Evolutionary conservation across 2,797 vertebrate genomes (phyloP), one percentile per base, ranked within the genome.

Genomic region (Molothrus aeneus): DNA sequence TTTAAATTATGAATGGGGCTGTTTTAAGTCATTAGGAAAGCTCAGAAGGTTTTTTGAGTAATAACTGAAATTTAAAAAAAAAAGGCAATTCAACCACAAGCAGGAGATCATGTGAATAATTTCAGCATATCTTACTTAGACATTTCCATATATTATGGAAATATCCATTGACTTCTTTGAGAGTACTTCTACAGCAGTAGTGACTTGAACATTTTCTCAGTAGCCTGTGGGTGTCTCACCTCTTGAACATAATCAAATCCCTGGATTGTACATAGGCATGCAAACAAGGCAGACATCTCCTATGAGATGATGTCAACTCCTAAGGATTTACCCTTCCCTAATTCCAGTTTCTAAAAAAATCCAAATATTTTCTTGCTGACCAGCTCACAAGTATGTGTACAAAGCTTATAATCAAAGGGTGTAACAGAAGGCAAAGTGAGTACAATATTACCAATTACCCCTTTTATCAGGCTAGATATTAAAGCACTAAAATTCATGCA

Each of bases 51-150:
- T 82, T 61, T 32, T 20, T 36, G 25, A 81, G 31, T 51, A 78
- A 51, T 22, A 68, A 32, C 0, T 34, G 8, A 42, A 84, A 72
- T 54, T 57, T 54, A 0, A 0, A 10, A 8, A 7, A 1, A 1
- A 43, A 42, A 18, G 18, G 18, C 2, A 3, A 69, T 32, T 84
- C 5, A 79, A 65, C 4, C 25, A 69, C 26, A 87, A 69, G 22
- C 38, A 93, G 73, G 54, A 82, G 85, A 40, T 28, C 20, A 54
- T 0, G 3, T 24, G 9, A 83, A 31, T 53, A 32, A 53, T 61
- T 75, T 72, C 63, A 66, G 53, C 45, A 45, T 17, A 50, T 20
- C 7, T 47, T 60, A 26, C 29, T 75, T 36, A 26, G 60, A 75
- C 9, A 73, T 64, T 56, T 79, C 34, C 13, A 14, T 20, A 1